A percentile compares a stretch with the other conserved stretches of the same genome.
Evolutionary conservation across 2,888 invertebrate genomes (phyloP).

Genomic region (Lasioglossum oenotherae): DNA sequence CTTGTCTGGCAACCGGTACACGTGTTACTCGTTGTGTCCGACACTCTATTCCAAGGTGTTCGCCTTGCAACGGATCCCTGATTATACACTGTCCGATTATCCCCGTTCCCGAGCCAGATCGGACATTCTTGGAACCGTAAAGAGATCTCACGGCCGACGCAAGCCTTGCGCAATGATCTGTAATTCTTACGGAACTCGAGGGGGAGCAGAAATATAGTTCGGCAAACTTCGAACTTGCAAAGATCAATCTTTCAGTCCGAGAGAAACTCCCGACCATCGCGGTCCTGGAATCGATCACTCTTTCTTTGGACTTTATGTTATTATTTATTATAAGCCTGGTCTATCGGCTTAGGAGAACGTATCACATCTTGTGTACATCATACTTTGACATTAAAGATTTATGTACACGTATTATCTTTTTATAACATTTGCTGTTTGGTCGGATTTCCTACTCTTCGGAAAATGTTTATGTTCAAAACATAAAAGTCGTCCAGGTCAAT

Average conservation of each 20-base stretch:
- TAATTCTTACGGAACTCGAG: neutral
- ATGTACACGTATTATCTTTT: no score
- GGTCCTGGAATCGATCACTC: no score
- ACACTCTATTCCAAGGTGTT: slow-evolving; percentile 23
- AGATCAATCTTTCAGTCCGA: neutral
- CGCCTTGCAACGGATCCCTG: slow-evolving; percentile 29
- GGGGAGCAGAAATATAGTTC: neutral
- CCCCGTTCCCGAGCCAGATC: neutral
- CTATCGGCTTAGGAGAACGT: no score
- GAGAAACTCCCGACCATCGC: no score
- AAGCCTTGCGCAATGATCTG: neutral
- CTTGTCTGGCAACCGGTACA: slow-evolving; percentile 46
- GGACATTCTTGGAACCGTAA: neutral
- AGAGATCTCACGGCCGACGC: neutral
- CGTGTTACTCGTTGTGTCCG: slow-evolving; percentile 44
- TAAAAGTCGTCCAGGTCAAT: no score
- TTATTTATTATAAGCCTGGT: neutral
- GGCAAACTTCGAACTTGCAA: neutral
- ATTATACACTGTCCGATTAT: slow-evolving; percentile 2
- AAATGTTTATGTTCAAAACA: no score
- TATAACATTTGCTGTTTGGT: no score
- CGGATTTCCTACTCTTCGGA: no score
- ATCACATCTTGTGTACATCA: no score
- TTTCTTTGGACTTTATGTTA: neutral
- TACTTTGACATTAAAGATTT: no score